Conservation (phyloP, 2,113 vertebrate genomes). For the Apteryx mantelli region DNA sequence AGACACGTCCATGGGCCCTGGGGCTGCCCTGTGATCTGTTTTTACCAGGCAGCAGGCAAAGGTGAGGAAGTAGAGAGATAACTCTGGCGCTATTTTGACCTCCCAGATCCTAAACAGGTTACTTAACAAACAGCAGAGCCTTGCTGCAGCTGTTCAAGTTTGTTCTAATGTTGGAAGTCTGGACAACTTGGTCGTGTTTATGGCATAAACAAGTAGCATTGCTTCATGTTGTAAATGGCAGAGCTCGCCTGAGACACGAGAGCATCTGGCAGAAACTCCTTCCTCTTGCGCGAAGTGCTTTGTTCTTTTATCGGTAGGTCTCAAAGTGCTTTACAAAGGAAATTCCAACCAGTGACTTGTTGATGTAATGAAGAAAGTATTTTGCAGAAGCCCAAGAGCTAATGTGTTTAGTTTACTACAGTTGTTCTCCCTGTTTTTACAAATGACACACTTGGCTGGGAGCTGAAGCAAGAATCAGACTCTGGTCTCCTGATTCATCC, state of each 20-base stretch:
- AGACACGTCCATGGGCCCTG: neutral
- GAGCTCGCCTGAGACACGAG: neutral
- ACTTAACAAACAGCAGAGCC: neutral
- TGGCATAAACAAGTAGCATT: neutral
- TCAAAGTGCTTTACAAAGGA: neutral
- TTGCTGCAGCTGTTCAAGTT: neutral
- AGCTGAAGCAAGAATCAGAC: neutral
- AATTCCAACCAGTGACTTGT: neutral
- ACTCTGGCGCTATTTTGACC: neutral
- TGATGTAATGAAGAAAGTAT: constrained; percentile 37
- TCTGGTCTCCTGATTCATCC: neutral
- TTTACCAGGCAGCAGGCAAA: neutral
- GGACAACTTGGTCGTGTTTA: neutral
- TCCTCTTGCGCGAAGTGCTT: neutral
- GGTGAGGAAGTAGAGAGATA: neutral
- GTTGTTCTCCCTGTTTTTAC: neutral
- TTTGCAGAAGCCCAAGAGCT: neutral
- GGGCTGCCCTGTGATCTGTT: neutral
- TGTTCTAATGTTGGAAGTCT: neutral
- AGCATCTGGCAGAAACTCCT: neutral
- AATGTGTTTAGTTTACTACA: neutral
- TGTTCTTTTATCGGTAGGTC: constrained; percentile 35
- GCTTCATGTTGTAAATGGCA: neutral
- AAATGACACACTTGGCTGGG: neutral
- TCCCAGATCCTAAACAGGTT: neutral